Evolutionary conservation across 2,113 vertebrate genomes (phyloP), one percentile per base, ranked within the genome.

Genomic region (Actenoides lindsayi): DNA sequence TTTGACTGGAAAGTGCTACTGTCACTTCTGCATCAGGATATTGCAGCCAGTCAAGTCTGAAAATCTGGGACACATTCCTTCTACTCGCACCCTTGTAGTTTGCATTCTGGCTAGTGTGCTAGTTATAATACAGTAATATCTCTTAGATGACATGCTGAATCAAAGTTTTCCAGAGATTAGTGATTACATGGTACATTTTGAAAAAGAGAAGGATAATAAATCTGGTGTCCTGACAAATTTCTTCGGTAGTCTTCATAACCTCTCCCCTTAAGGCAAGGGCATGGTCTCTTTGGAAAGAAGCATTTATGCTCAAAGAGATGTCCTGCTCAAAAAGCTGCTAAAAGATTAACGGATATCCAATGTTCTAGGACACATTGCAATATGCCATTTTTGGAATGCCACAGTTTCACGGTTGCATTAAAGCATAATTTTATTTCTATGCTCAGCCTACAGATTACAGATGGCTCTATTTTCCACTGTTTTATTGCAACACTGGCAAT

Each of bases 91-190:
- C 28, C 79, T 84, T 89, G 37, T 74, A 95, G 73, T 92, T 62
- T 89, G 35, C 73, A 87, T 96, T 95, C 91, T 95, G 62, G 42
- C 70, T 95, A 25, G 20, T 51, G 48, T 74, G 70, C 28, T 95
- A 79, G 63, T 85, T 96, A 95, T 92, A 96, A 94, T 93, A 82
- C 41, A 95, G 75, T 89, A 94, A 95, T 97, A 97, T 96, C 95
- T 97, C 96, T 95, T 96, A 97, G 97, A 97, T 97, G 89, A 98
- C 91, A 97, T 95, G 91, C 90, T 98, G 97, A 98, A 97, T 96
- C 92, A 94, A 98, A 97, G 97, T 98, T 98, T 98, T 98, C 96
- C 97, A 97, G 98, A 92, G 96, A 97, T 98, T 98, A 98, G 60
- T 6, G 15, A 97, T 98, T 98, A 97, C 96, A 98, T 82, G 98